phyloP scores from a whole-genome alignment of 2,113 vertebrate species.

The Thinocorus orbignyianus region DNA sequence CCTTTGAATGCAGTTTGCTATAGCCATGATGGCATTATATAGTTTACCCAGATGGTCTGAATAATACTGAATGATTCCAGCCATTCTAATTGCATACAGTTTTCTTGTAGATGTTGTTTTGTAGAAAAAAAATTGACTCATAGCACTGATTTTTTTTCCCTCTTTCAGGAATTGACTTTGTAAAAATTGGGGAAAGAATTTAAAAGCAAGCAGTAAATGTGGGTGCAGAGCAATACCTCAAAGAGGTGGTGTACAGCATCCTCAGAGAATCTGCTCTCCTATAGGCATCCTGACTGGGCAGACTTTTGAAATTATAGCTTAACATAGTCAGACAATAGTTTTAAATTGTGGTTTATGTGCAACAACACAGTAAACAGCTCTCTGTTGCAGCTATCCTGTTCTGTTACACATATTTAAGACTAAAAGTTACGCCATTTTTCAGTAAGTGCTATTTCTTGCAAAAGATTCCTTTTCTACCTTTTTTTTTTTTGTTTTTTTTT shows the following conservation, averaged over 20 bases:
- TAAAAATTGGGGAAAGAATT: background rate
- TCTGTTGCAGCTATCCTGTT: background rate
- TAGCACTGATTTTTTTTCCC: background rate
- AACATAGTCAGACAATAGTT: background rate
- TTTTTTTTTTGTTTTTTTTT: background rate
- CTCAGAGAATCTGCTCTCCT: background rate
- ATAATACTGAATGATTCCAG: background rate
- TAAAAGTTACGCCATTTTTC: background rate
- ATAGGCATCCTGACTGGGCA: background rate
- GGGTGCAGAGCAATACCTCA: background rate
- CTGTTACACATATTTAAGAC: background rate
- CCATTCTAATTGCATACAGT: background rate
- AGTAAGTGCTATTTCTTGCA: background rate
- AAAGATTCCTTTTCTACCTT: background rate
- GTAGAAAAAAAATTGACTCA: background rate
- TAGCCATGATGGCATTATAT: background rate
- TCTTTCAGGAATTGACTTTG: background rate
- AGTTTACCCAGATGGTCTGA: slow-evolving; percentile 10
- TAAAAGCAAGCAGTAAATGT: background rate
- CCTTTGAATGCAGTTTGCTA: background rate
- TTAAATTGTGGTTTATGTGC: background rate
- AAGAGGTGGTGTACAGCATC: background rate
- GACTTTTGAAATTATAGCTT: background rate
- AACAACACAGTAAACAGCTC: background rate
- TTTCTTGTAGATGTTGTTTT: background rate